A percentile compares a stretch with the other conserved stretches of the same genome.
Evolutionary conservation across 2,888 invertebrate species (phyloP).

Genomic region (Diarsia brunnea): DNA sequence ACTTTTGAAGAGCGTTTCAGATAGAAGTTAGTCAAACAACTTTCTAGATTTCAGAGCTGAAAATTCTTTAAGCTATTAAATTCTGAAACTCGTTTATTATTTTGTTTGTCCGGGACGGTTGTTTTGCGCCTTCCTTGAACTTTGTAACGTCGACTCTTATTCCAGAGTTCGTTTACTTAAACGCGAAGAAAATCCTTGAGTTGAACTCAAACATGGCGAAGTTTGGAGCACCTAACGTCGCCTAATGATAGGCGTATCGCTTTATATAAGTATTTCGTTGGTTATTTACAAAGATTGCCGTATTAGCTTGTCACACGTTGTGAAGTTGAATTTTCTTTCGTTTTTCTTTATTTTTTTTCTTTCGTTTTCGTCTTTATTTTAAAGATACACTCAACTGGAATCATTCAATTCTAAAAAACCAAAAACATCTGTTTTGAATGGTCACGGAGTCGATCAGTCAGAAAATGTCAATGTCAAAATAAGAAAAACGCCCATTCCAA

Average conservation of each 20-base stretch:
- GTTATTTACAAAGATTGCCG: conserved; percentile 8
- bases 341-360: neutral
- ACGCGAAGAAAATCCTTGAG: conserved; percentile 56
- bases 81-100: conserved; percentile 61
- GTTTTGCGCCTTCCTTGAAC: conserved; percentile 58
- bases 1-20: conserved; percentile 30
- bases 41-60: conserved; percentile 55
- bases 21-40: conserved; percentile 33
- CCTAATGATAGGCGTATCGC: conserved; percentile 61
- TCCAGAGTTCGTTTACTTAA: conserved; percentile 56
- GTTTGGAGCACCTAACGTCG: conserved; percentile 39
- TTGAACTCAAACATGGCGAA: conserved; percentile 60
- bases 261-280: conserved; percentile 42
- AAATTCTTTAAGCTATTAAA: conserved; percentile 55
- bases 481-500: neutral
- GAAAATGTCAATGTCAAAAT: neutral
- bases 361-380: neutral
- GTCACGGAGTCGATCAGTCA: neutral
- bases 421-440: neutral
- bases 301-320: conserved; percentile 4
- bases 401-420: neutral
- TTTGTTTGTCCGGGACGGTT: conserved; percentile 56
- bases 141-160: conserved; percentile 57
- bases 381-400: neutral
- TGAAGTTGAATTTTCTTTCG: neutral